Evolutionary conservation across 37 sponge, comb jelly and placozoan species (phyloP).

Genomic region (Chondrosia reniformis): DNA sequence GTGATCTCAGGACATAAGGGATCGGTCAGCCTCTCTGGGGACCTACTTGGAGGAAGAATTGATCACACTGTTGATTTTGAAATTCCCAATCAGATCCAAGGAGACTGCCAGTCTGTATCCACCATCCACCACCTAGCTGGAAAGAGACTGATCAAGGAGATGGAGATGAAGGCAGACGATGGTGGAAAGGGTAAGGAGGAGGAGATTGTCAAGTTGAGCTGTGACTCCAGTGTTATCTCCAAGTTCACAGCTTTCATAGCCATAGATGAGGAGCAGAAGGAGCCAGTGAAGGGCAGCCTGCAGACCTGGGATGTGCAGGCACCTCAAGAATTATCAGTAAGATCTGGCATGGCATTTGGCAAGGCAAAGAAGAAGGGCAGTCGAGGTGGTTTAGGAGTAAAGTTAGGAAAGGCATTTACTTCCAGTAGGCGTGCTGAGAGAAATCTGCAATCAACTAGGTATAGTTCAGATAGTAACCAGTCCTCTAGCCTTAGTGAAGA

Average conservation of each 20-base stretch:
- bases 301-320: slow-evolving; percentile 42
- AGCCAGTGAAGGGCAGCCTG: slow-evolving; percentile 59
- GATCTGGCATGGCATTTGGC: no score
- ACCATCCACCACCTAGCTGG: slow-evolving; percentile 74
- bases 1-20: slow-evolving; percentile 18
- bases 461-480: no score
- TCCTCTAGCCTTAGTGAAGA: no score
- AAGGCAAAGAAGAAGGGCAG: no score
- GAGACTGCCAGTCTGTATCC: neutral
- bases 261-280: slow-evolving; percentile 52
- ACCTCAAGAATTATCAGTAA: neutral
- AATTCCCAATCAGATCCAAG: neutral
- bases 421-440: no score
- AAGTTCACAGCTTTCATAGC: slow-evolving; percentile 66
- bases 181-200: neutral
- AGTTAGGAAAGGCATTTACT: no score
- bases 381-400: no score
- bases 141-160: slow-evolving; percentile 58
- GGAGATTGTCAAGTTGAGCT: slow-evolving; percentile 50
- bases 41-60: slow-evolving; percentile 27
- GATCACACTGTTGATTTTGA: slow-evolving; percentile 33
- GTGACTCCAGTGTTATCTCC: slow-evolving; percentile 62
- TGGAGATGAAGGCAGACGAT: neutral
- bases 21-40: slow-evolving; percentile 39
- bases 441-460: no score